Evolutionary conservation across 30 jellyfish, hydroid and myxozoan genomes (phyloP).

Genomic region (Aurelia aurita): DNA sequence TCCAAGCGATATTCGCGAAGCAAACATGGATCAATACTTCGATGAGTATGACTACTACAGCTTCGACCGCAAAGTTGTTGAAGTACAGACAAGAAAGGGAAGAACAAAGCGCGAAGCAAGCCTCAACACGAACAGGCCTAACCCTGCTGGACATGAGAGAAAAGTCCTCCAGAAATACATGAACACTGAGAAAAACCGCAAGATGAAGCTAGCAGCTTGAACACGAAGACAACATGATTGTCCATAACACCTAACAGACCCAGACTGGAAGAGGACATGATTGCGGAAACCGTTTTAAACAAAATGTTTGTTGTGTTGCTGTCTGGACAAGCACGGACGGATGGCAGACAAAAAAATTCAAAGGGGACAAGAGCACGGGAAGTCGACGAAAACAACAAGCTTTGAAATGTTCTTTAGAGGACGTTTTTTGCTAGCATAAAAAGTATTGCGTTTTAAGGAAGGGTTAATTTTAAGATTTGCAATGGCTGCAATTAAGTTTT

Average conservation of each 20-base stretch:
- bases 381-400: too few relatives aligned
- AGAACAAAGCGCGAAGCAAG: constrained; percentile 91
- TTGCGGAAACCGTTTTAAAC: too few relatives aligned
- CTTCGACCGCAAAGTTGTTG: constrained; percentile 83
- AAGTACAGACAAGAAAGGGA: constrained; percentile 91
- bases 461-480: too few relatives aligned
- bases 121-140: constrained; percentile 85
- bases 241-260: neutral
- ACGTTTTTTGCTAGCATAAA: too few relatives aligned
- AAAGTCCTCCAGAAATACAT: constrained; percentile 78
- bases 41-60: constrained; percentile 97
- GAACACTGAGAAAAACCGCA: constrained; percentile 87
- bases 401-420: too few relatives aligned
- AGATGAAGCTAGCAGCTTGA: constrained; percentile 26
- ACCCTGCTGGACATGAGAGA: constrained; percentile 97
- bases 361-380: too few relatives aligned
- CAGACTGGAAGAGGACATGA: neutral
- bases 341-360: too few relatives aligned
- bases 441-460: too few relatives aligned
- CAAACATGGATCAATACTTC: constrained; percentile 84
- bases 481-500: too few relatives aligned
- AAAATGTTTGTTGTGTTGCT: too few relatives aligned
- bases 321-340: too few relatives aligned
- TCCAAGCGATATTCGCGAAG: neutral
- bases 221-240: neutral